Evolutionary conservation across 2,797 vertebrate genomes (phyloP), one percentile per base, ranked within the genome.

Genomic region (Lepus townsendii): DNA sequence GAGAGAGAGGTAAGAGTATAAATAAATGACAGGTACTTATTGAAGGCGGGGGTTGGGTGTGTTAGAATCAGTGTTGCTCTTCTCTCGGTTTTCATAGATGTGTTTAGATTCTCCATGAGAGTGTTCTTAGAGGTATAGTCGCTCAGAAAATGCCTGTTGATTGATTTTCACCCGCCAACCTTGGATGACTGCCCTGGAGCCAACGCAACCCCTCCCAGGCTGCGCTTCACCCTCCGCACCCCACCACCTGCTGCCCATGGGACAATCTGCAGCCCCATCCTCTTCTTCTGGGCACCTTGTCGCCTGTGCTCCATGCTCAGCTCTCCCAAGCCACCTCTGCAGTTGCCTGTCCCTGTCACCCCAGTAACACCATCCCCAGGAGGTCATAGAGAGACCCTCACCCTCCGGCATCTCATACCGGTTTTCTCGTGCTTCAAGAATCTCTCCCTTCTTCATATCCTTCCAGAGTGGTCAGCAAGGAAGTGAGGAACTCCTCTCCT

Each of bases 221-320:
- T 20, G 11, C 22, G 11, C 17, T 5, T 22, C 2, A 0, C 13
- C 30, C 0, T 27, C 22, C 12, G 5, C 16, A 1, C 30, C 7
- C 22, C 62, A 54, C 38, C 13, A 10, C 42, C 65, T 10, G 0
- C 60, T 22, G 62, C 30, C 30, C 63, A 2, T 2, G 24, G 62
- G 14, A 27, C 35, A 8, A 3, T 14, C 60, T 63, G 76, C 24
- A 65, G 8, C 2, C 17, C 72, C 20, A 3, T 32, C 50, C 26
- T 24, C n/a, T 16, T 30, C 3, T 5, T 24, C 38, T 20, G 0
- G 11, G 22, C 2, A 1, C 19, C 26, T 27, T 78, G 17, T 47
- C 6, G 10, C 54, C 19, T 57, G 13, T 27, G 50, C 76, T 13
- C 17, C 42, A 19, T 68, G 24, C 10, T 16, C 30, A 27, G 47